Evolutionary conservation across 2,888 invertebrate species (phyloP), one percentile per base, ranked within the genome.

Genomic region (Hetaerina titia): DNA sequence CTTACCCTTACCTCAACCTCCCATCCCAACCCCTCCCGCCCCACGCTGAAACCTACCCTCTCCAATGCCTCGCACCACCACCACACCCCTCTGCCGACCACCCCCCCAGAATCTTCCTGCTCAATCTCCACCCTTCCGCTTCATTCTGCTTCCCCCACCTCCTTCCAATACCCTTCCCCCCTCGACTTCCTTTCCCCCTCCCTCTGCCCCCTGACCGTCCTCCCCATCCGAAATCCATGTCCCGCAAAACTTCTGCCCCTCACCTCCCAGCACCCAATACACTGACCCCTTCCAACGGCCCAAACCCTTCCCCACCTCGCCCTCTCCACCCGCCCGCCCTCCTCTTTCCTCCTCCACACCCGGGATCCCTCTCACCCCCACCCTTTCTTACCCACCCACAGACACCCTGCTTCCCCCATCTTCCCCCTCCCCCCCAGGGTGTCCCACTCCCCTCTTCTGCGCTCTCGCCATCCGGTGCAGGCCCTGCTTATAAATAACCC

Each of bases 401-500:
- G 69, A 13, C 22, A 19, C 69, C n/a, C 69, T n/a, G 69, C 13
- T 69, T n/a, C 15, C 69, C n/a, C 69, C 17, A 45, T 88, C 15
- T 45, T 6, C 5, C 88, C 88, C 88, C 15, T 19, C 88, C 87
- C 56, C 56, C 19, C 45, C n/a, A 19, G n/a, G 19, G 22, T 13
- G n/a, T 13, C n/a, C 69, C 69, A 19, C 31, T 5, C 56, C 88
- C 88, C 19, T 56, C 88, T 19, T 19, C 88, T 56, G 17, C 56
- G 15, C 31, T 22, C 22, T 58, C 58, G 89, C 89, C 89, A 89
- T 89, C 89, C 89, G 89, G 89, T 45, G 89, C 89, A 89, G 89
- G 89, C 89, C 58, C 22, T 89, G 89, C 89, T 89, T 89, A 89
- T 89, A 89, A 89, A 89, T 89, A 89, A 89, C 89, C 89, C 57